Evolutionary conservation across 2,797 vertebrate genomes (phyloP), one percentile per base, ranked within the genome.

Genomic region (Cygnus olor): DNA sequence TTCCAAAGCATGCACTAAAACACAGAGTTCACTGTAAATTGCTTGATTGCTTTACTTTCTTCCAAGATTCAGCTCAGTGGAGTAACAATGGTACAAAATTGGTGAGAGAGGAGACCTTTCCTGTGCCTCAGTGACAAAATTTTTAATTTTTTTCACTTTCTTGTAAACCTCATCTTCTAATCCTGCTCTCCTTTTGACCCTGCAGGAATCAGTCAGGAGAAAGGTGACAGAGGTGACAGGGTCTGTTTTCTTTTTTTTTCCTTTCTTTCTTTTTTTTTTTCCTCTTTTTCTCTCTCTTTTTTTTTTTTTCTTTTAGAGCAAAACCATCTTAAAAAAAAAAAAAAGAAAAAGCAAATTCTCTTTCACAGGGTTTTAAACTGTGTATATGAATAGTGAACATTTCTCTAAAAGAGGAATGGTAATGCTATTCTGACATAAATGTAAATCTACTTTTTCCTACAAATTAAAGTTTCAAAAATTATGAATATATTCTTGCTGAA

Each of bases 391-490:
- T 65, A 76, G 51, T 22, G 69, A 94, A 73, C 57, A n/a, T 70
- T 85, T 95, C 64, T 85, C 22, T 85, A 81, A 70, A 83, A 49
- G 64, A 88, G 56, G 70, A 69, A 45, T 78, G 74, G 22, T 66
- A 80, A 81, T 74, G 20, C 42, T 89, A 18, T 85, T 80, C 36
- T 83, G 45, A 78, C 34, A 44, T 57, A 80, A 85, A 88, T 0
- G 0, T 92, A 91, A 91, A 96, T 95, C 77, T 89, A 69, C n/a
- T 72, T 85, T 84, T 95, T 63, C 49, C 69, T 92, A 51, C 68
- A 95, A 95, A 92, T 94, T 65, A 96, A 92, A 94, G 8, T 80
- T 93, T 95, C 53, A 85, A 85, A 96, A 93, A 81, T 95, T 92
- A 94, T 87, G 65, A 85, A 91, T 73, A 60, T 36, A 56, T 95